phyloP scores from a whole-genome alignment of 2,113 vertebrate species.

The Daubentonia madagascariensis region DNA sequence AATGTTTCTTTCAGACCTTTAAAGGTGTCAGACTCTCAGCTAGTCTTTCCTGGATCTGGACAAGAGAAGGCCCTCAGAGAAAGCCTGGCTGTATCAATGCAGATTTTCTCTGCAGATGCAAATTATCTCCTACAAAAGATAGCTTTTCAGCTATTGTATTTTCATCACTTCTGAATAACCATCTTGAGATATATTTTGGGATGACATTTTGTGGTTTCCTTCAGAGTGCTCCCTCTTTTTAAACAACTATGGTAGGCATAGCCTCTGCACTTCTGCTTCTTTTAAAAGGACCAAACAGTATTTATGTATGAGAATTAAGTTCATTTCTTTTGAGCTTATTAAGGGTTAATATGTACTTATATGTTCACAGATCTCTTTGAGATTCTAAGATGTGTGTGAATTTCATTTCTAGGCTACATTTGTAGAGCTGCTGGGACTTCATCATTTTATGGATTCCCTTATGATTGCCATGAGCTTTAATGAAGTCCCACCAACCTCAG shows the following conservation, averaged over 20 bases:
- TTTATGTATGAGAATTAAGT: not conserved
- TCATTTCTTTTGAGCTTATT: not conserved
- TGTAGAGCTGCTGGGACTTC: slow-evolving; percentile 84
- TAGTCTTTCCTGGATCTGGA: not conserved
- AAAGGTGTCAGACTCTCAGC: not conserved
- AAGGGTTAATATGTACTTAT: not conserved
- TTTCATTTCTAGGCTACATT: not conserved
- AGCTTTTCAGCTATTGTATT: not conserved
- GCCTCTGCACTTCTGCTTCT: not conserved
- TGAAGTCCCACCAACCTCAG: slow-evolving; percentile 75
- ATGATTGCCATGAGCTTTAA: slow-evolving; percentile 51
- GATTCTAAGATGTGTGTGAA: not conserved
- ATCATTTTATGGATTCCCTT: slow-evolving; percentile 84
- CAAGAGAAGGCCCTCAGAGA: not conserved
- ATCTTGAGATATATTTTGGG: not conserved
- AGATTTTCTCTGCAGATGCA: not conserved
- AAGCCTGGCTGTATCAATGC: not conserved
- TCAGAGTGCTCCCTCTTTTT: not conserved
- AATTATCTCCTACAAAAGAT: not conserved
- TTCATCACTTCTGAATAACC: not conserved
- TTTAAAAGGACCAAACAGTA: not conserved
- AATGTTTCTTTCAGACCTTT: not conserved
- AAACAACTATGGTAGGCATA: no score
- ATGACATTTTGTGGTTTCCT: not conserved
- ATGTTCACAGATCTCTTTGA: not conserved